These are phyloP conservation scores for Zygogramma bicolorata DNA, from an alignment of 2,888 invertebrate genomes.

Conservation along the genomic window DNA sequence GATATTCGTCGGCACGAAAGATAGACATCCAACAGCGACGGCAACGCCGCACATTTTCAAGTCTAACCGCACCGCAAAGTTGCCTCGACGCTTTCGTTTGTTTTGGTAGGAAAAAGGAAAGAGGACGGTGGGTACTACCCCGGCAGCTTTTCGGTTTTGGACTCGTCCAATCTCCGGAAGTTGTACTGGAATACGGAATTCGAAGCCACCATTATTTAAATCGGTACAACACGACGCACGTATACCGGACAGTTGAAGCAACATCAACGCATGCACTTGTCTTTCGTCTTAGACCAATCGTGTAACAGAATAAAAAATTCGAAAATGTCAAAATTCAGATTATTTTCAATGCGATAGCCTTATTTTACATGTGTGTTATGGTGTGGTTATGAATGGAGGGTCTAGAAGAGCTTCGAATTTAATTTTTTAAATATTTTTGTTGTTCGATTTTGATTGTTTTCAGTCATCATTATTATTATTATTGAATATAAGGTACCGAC, in stretches of 20 bases:
- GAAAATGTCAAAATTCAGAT: background rate
- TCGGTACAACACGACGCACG: slow-evolving; percentile 15
- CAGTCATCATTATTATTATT: no score
- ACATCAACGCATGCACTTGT: slow-evolving; percentile 7
- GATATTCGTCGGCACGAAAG: background rate
- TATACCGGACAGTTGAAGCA: background rate
- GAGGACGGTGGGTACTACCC: slow-evolving; percentile 47
- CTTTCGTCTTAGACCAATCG: slow-evolving; percentile 17
- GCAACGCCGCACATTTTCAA: slow-evolving; percentile 5
- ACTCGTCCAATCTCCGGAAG: slow-evolving; percentile 48
- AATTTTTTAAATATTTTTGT: no score
- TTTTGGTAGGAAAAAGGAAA: slow-evolving; percentile 19
- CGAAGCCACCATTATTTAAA: slow-evolving; percentile 22
- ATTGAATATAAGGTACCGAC: no score
- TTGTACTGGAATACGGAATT: slow-evolving; percentile 32
- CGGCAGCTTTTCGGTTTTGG: slow-evolving; percentile 47
- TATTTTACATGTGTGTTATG: background rate
- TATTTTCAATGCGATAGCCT: background rate
- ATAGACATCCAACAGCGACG: background rate
- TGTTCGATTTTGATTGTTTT: no score
- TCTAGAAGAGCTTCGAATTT: background rate
- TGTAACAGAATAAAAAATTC: background rate
- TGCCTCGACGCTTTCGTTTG: slow-evolving; percentile 8
- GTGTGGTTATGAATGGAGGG: background rate
- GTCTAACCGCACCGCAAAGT: slow-evolving; percentile 3